Conservation (phyloP, 2,888 invertebrate genomes). For the Hesperia comma region DNA sequence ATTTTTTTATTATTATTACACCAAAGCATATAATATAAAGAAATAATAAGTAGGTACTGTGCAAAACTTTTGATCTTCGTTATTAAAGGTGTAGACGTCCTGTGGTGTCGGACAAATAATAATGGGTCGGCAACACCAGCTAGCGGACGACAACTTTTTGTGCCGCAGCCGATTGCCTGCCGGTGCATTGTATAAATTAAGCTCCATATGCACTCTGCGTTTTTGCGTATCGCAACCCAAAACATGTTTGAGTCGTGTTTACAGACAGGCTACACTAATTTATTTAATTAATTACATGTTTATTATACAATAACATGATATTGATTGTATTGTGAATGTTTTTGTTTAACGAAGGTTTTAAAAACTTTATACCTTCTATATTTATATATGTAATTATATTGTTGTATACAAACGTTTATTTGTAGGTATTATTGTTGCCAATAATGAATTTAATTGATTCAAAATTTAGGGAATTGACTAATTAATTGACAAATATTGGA, state of each 20-base stretch:
- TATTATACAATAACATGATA: no score
- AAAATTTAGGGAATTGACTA: no score
- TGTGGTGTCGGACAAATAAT: slow-evolving; percentile 10
- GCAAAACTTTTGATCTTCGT: slow-evolving; percentile 3
- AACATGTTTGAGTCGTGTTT: not conserved
- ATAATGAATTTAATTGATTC: no score
- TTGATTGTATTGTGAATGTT: no score
- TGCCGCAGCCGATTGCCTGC: not conserved
- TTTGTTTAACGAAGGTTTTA: no score
- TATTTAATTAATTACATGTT: not conserved
- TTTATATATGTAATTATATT: no score
- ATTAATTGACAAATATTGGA: no score
- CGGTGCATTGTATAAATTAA: not conserved
- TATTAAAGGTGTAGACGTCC: not conserved
- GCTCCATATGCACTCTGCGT: not conserved
- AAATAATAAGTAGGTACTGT: not conserved
- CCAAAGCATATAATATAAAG: no score
- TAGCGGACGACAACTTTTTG: not conserved
- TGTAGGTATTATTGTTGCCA: no score
- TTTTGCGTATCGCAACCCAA: not conserved
- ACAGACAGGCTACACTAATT: not conserved
- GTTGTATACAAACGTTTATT: no score
- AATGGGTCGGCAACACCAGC: slow-evolving; percentile 2
- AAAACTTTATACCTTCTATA: no score
- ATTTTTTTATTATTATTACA: no score